Conservation (phyloP, 2,888 invertebrate species). For the Eupithecia pulchellata region DNA sequence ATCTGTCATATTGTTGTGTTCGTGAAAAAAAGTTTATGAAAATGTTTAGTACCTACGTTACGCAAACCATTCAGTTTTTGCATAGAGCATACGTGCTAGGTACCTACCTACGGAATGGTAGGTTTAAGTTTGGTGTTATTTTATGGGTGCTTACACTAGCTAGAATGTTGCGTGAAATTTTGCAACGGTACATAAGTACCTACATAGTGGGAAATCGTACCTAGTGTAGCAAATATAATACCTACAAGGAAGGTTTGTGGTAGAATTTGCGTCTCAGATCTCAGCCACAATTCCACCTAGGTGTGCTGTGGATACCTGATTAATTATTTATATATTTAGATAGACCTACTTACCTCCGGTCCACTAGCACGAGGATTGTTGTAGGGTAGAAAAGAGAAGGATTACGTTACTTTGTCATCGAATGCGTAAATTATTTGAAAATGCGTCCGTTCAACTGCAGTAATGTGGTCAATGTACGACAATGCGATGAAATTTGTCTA, state of each 20-base stretch:
- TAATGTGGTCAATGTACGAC: too few relatives aligned
- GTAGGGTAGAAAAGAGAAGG: too few relatives aligned
- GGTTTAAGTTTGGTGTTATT: neutral
- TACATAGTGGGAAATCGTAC: neutral
- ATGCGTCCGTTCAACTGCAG: too few relatives aligned
- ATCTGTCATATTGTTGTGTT: neutral
- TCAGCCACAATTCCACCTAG: constrained; percentile 41
- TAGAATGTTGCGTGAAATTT: neutral
- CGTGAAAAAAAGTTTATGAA: neutral
- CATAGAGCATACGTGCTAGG: neutral
- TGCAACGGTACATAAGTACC: constrained; percentile 1
- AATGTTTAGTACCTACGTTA: too few relatives aligned
- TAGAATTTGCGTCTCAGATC: constrained; percentile 40
- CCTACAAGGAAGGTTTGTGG: constrained; percentile 36
- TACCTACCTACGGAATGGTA: neutral
- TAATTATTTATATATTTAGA: too few relatives aligned
- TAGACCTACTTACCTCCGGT: neutral
- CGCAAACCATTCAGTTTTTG: neutral
- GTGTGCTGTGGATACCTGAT: too few relatives aligned
- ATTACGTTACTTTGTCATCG: too few relatives aligned
- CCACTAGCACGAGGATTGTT: too few relatives aligned
- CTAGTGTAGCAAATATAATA: neutral
- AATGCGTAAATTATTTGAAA: too few relatives aligned
- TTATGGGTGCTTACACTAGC: neutral
- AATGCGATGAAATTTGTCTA: too few relatives aligned